Evolutionary conservation across 2,888 invertebrate species (phyloP), one percentile per base, ranked within the genome.

Genomic region (Drosophila kokeensis): DNA sequence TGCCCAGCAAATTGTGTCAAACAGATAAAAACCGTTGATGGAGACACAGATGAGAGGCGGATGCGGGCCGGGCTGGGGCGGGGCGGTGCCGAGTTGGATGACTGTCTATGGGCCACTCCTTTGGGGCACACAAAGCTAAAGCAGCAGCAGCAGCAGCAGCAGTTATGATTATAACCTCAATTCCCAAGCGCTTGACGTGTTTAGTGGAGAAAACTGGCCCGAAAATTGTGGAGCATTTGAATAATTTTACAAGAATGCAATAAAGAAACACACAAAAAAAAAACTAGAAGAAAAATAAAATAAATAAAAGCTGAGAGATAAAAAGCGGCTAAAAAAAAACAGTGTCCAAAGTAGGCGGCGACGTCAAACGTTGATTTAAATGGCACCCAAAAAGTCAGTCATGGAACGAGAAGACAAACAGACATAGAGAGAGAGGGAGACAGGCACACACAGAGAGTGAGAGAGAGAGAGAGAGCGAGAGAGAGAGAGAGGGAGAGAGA

Each of bases 211-310:
- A 80, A 89, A 89, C 89, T 80, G 84, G 78, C 88, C 90, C 89
- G 75, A 89, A 90, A 87, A 89, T 90, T 87, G 86, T 85, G 65
- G 85, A 90, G 89, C 89, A 87, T 87, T 89, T 89, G 87, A 87
- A 90, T 87, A 90, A 89, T 73, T 87, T 81, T 71, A 84, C 78
- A 72, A 85, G 89, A 87, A 90, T 87, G 87, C 87, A 87, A 89
- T 89, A 87, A 89, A 82, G 53, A 62, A 77, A 27, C 36, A 64
- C 45, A 64, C 45, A 73, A 38, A 50, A 70, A 62, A 62, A 36
- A 54, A n/a, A 21, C 59, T 11, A 42, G 45, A 48, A 59, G 38
- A 52, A 11, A 52, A 63, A 53, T 50, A 49, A 65, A 72, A 63
- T 54, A 61, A 38, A 42, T 21, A 38, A 24, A 34, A 64, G 53